Conservation (phyloP, 2,113 vertebrate species). For the Laticauda laticaudata region DNA sequence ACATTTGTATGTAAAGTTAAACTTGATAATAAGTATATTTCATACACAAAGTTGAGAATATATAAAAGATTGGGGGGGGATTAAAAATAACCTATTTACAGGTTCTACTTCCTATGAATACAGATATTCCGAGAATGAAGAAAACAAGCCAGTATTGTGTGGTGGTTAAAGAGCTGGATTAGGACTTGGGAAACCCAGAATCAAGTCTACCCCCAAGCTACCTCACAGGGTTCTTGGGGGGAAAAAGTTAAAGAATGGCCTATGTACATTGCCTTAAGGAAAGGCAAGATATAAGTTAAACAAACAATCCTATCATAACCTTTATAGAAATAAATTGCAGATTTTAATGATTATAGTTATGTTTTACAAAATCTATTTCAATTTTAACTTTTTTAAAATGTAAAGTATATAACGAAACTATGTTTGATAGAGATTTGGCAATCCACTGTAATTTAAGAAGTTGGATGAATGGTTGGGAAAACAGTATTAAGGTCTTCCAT, state of each 20-base stretch:
- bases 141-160: neutral
- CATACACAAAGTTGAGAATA: neutral
- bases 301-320: neutral
- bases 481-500: neutral
- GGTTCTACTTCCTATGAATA: neutral
- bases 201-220: neutral
- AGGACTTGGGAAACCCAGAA: neutral
- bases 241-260: neutral
- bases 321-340: neutral
- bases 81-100: neutral
- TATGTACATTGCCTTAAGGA: neutral
- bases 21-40: neutral
- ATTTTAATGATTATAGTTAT: neutral
- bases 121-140: neutral
- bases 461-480: neutral
- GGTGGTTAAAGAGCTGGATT: neutral
- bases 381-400: neutral
- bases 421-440: neutral
- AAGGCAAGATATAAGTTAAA: neutral
- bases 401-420: neutral
- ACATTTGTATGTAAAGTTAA: neutral
- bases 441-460: neutral
- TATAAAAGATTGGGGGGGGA: neutral
- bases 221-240: neutral
- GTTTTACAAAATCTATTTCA: neutral